Conservation (phyloP, 1,140 invertebrate species). For the Plectrocnemia conspersa region DNA sequence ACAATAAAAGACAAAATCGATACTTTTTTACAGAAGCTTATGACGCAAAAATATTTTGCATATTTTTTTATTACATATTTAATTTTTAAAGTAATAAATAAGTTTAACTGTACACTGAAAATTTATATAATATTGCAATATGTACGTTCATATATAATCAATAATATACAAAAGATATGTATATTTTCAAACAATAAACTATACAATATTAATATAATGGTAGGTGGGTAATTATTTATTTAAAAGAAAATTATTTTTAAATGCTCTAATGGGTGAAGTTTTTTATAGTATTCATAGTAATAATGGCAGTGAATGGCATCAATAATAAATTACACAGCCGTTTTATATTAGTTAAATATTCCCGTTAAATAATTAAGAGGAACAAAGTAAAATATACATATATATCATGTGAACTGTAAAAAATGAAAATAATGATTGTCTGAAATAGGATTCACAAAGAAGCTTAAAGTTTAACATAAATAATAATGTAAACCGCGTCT, state of each 20-base stretch:
- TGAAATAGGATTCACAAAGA: neutral
- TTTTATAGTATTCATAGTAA: too few species aligned
- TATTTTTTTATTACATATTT: neutral
- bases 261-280: too few species aligned
- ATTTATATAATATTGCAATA: neutral
- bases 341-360: too few species aligned
- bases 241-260: too few species aligned
- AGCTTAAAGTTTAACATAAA: neutral
- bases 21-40: neutral
- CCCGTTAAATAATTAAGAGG: neutral
- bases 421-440: neutral
- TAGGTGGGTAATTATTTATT: too few species aligned
- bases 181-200: too few species aligned
- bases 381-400: neutral
- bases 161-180: too few species aligned
- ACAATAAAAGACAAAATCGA: neutral
- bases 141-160: too few species aligned
- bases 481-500: neutral
- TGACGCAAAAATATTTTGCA: neutral
- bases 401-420: neutral
- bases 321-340: too few species aligned
- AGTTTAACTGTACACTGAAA: neutral
- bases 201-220: too few species aligned
- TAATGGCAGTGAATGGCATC: too few species aligned
- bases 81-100: neutral